These are phyloP conservation scores for Papilio glaucus DNA, from an alignment of 1,140 invertebrate species.

Conservation along the genomic window DNA sequence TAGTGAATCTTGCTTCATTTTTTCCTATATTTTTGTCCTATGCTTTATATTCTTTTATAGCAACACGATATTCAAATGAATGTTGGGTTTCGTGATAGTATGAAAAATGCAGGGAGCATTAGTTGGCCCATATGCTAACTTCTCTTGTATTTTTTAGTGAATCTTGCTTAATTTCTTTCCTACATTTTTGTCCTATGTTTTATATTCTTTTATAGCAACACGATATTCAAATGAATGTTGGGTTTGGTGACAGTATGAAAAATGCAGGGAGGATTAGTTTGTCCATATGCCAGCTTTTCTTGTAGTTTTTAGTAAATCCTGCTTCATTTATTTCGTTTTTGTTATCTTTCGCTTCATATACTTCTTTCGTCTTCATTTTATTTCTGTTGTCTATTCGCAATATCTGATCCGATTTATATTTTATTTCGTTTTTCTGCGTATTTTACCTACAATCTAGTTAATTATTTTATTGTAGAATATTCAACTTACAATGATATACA, in stretches of 20 bases:
- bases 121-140: neutral
- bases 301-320: neutral
- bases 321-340: neutral
- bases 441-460: neutral
- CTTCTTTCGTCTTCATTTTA: too few relatives aligned
- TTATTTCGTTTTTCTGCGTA: too few relatives aligned
- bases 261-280: neutral
- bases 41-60: constrained; percentile 56
- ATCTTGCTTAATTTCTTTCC: neutral
- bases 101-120: neutral
- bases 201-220: constrained; percentile 48
- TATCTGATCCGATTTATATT: too few relatives aligned
- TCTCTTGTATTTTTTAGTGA: neutral
- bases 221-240: neutral
- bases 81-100: neutral
- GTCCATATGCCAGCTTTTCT: neutral
- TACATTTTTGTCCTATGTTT: neutral
- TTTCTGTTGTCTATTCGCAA: too few relatives aligned
- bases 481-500: too few relatives aligned
- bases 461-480: too few relatives aligned
- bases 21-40: neutral
- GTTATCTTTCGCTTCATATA: neutral
- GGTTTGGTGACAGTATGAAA: constrained; percentile 3
- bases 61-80: constrained; percentile 39
- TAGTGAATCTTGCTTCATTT: neutral